Evolutionary conservation across 2,888 invertebrate genomes (phyloP).

Genomic region (Neoitamus cyanurus): DNA sequence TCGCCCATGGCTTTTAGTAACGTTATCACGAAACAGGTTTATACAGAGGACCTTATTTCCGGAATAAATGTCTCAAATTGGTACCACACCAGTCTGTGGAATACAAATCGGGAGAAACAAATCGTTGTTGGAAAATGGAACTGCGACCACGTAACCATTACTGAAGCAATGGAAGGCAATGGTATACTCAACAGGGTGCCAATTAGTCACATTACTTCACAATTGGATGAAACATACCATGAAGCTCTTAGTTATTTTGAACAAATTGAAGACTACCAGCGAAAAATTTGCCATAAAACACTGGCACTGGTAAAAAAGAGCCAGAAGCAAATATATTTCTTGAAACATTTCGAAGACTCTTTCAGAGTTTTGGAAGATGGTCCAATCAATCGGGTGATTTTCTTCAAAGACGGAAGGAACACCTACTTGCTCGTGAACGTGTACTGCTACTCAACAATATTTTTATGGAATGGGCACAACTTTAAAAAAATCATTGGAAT

Average conservation of each 20-base stretch:
- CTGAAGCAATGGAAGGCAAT: constrained; percentile 60
- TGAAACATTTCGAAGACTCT: constrained; percentile 68
- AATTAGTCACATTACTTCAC: constrained; percentile 55
- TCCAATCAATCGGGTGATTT: constrained; percentile 43
- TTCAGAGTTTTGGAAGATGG: constrained; percentile 52
- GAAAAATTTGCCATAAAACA: constrained; percentile 55
- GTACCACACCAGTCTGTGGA: constrained; percentile 64
- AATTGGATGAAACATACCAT: background rate
- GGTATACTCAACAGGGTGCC: constrained; percentile 60
- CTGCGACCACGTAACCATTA: constrained; percentile 63
- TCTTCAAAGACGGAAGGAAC: background rate
- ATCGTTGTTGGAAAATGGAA: constrained; percentile 68
- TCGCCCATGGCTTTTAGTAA: constrained; percentile 60
- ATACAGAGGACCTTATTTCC: constrained; percentile 58
- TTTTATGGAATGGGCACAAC: constrained; percentile 62
- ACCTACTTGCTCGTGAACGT: constrained; percentile 60
- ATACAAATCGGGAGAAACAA: constrained; percentile 60
- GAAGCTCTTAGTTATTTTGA: background rate
- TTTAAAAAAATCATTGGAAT: constrained; percentile 59
- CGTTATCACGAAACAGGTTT: constrained; percentile 57
- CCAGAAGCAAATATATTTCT: constrained; percentile 65
- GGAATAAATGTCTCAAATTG: constrained; percentile 67
- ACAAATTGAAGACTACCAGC: background rate
- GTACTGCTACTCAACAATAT: constrained; percentile 66
- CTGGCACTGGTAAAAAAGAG: constrained; percentile 57